Percentiles rank a stretch among this genome's conserved stretches.
Evolutionary conservation across 1,140 invertebrate species (phyloP).

Genomic region (Forficula auricularia): DNA sequence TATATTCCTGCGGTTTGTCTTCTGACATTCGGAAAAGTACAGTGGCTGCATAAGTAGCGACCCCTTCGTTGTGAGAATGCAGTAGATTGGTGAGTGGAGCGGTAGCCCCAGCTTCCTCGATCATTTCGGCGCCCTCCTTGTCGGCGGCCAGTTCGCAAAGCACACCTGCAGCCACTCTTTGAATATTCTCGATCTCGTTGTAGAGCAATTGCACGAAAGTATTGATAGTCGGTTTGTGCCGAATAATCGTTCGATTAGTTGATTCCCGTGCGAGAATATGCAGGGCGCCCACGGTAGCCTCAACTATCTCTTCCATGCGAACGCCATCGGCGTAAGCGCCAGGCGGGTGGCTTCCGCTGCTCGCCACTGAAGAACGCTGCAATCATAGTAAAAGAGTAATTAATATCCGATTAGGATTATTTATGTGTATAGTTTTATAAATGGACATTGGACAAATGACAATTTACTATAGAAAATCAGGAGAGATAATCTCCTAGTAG

Average conservation of each 20-base stretch:
- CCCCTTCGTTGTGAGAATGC: constrained; percentile 83
- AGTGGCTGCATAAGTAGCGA: constrained; percentile 92
- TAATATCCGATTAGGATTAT: too few relatives aligned
- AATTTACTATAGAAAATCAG: too few relatives aligned
- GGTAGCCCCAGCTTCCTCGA: constrained; percentile 91
- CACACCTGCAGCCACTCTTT: constrained; percentile 88
- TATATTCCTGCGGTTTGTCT: constrained; percentile 95
- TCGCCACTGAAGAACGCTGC: constrained; percentile 56
- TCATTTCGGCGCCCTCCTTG: constrained; percentile 92
- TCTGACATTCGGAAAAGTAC: constrained; percentile 96
- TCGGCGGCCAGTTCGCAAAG: constrained; percentile 89
- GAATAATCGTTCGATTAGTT: constrained; percentile 80
- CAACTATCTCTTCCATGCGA: constrained; percentile 95
- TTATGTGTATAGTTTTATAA: too few relatives aligned
- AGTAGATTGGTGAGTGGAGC: constrained; percentile 86
- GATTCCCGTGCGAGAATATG: constrained; percentile 89
- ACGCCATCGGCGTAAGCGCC: constrained; percentile 85
- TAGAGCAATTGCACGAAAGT: constrained; percentile 89
- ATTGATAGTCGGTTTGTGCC: constrained; percentile 81
- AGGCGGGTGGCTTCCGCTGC: constrained; percentile 42
- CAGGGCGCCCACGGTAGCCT: constrained; percentile 89
- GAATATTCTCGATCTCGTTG: constrained; percentile 95
- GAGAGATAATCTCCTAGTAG: too few relatives aligned
- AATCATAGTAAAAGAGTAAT: constrained; percentile 14
- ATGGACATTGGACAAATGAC: too few relatives aligned